Percentiles rank a stretch among this genome's conserved stretches.
phyloP scores from a whole-genome alignment of 2,888 invertebrate species.

The Ophion slaviceki region DNA sequence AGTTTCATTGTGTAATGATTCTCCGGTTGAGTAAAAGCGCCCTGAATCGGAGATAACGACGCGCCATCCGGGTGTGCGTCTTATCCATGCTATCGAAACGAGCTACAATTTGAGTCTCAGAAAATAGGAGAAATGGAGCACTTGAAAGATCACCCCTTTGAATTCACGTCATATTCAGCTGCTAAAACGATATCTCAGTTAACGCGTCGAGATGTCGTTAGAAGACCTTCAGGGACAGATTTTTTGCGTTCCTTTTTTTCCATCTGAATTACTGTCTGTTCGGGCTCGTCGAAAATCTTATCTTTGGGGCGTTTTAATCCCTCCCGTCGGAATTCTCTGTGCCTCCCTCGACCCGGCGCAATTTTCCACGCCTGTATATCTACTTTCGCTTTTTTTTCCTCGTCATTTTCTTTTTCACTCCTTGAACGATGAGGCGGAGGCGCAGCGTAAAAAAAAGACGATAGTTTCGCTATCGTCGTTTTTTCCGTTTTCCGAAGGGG shows the following conservation, averaged over 20 bases:
- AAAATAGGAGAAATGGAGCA: slow-evolving; percentile 15
- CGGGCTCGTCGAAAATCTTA: slow-evolving; percentile 37
- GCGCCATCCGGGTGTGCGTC: background rate
- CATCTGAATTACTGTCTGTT: slow-evolving; percentile 26
- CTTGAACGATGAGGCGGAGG: background rate
- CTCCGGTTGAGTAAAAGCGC: background rate
- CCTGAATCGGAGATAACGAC: background rate
- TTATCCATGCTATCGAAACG: slow-evolving; percentile 7
- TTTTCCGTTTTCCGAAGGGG: slow-evolving; percentile 3
- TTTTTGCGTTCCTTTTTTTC: background rate
- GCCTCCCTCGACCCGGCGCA: slow-evolving; percentile 17
- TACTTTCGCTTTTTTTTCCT: slow-evolving; percentile 23
- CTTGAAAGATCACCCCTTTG: slow-evolving; percentile 25
- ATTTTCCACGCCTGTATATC: slow-evolving; percentile 28
- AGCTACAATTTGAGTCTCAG: slow-evolving; percentile 4
- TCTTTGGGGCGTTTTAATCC: slow-evolving; percentile 30
- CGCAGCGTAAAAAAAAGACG: slow-evolving; percentile 26
- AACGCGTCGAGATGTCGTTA: slow-evolving; percentile 40
- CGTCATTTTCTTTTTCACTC: slow-evolving; percentile 9
- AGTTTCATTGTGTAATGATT: no score
- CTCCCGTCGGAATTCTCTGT: slow-evolving; percentile 23
- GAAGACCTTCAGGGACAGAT: slow-evolving; percentile 13
- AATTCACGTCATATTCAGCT: background rate
- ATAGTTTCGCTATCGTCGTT: slow-evolving; percentile 7
- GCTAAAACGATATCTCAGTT: slow-evolving; percentile 13